Conservation (phyloP, 2,113 vertebrate genomes). For the human (Homo sapiens) region DNA sequence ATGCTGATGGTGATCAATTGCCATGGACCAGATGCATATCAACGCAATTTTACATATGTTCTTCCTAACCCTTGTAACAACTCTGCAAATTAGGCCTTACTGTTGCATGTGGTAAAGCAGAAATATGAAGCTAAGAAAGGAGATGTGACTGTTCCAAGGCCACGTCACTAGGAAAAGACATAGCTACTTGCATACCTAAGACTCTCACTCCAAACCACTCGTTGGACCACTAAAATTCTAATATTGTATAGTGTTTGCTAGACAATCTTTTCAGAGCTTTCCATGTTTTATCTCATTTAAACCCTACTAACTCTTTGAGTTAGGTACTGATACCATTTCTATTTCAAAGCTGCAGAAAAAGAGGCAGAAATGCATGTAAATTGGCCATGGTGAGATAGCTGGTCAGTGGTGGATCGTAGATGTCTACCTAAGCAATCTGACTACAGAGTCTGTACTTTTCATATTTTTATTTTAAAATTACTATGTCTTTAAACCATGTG, state of each 20-base stretch:
- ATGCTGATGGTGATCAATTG: neutral
- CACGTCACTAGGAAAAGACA: neutral
- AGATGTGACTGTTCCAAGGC: too few relatives aligned
- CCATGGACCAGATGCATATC: rapidly evolving
- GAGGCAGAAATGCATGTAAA: rapidly evolving
- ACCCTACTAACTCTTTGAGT: neutral
- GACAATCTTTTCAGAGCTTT: neutral
- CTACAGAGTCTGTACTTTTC: neutral
- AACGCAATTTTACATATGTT: rapidly evolving
- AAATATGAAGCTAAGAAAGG: neutral
- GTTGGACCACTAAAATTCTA: neutral
- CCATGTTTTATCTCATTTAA: neutral
- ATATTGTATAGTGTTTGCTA: rapidly evolving
- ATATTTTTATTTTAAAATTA: neutral
- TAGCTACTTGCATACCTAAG: neutral
- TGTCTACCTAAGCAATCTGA: too few relatives aligned
- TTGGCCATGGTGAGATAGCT: rapidly evolving
- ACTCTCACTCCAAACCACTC: neutral
- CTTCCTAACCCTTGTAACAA: neutral
- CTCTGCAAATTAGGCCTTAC: neutral
- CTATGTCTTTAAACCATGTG: too few relatives aligned
- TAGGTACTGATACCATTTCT: neutral
- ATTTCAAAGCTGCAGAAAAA: neutral
- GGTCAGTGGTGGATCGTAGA: neutral
- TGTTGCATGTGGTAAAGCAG: neutral